Evolutionary conservation across 2,113 vertebrate genomes (phyloP), one percentile per base, ranked within the genome.

Genomic region (Entomyzon cyanotis): DNA sequence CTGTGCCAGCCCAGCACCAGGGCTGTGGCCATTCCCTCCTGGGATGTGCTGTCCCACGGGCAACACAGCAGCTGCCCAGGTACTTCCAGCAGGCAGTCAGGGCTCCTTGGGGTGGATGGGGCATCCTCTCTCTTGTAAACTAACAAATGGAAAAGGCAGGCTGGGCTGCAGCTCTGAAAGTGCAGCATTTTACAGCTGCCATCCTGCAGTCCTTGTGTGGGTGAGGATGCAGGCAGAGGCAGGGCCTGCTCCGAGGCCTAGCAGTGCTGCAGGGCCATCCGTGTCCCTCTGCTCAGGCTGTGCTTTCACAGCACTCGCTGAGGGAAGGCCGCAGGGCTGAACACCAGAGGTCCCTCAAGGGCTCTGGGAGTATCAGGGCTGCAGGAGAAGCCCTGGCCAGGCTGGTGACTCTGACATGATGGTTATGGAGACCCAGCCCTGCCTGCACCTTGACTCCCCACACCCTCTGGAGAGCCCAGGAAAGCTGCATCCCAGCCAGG

Each of bases 401-500:
- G 31, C 30, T 5, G 1, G 14, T 55, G 59, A 11, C 64, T 46
- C 3, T 46, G 8, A 6, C 7, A 1, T 5, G 33, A 5, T 24
- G 46, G 20, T 13, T 52, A 4, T 37, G 50, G 50, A 82, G 55
- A 12, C 15, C 15, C 41, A 41, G 25, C 35, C 70, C 39, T 35
- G 39, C 35, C 83, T 50, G 60, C 60, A 82, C 35, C 49, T 42
- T 37, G 55, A 11, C 19, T 53, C 11, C 6, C 8, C 7, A 2
- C 12, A 33, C 7, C 33, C 46, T 52, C 22, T 58, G 60, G 3
- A 47, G 64, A 78, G 35, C 64, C 74, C 44, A 7, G 69, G 4
- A 37, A 15, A 59, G 42, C 22, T 1, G 0, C 0, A 4, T 59
- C 55, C 5, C 39, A 37, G 49, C 35, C 3, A 0, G 39, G 31